phyloP scores from a whole-genome alignment of 2,797 vertebrate genomes.

The Pipistrellus kuhlii region DNA sequence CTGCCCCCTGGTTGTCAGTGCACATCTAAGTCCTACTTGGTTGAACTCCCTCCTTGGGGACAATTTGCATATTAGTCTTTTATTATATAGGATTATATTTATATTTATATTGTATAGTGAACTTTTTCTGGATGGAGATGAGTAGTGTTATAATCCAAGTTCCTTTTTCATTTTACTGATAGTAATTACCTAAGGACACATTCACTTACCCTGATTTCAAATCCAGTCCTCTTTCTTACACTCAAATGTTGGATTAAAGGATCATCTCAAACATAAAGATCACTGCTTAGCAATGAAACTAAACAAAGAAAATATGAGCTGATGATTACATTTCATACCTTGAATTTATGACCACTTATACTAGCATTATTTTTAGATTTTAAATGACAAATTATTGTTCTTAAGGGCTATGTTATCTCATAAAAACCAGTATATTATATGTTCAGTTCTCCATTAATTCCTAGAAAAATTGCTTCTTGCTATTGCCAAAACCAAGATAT shows the following conservation, averaged over 20 bases:
- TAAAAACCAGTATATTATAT: background rate
- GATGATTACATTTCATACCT: background rate
- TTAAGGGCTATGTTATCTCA: background rate
- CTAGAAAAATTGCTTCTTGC: slow-evolving; percentile 23
- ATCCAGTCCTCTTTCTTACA: background rate
- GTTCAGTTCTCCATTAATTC: background rate
- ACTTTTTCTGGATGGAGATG: background rate
- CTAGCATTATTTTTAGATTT: background rate
- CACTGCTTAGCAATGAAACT: background rate
- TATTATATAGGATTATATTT: background rate
- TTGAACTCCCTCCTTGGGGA: too few species aligned
- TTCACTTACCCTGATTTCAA: background rate
- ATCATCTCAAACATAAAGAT: background rate
- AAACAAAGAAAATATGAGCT: background rate
- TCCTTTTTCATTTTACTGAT: background rate
- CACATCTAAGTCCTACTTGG: too few species aligned
- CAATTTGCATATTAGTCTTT: too few species aligned
- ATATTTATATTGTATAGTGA: background rate
- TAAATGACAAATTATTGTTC: background rate
- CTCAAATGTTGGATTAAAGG: background rate
- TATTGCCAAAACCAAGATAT: background rate
- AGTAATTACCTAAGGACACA: background rate
- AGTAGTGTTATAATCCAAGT: background rate
- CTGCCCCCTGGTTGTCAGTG: too few species aligned
- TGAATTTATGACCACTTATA: slow-evolving; percentile 14